Conservation (phyloP, 2,888 invertebrate genomes). For the Cheilosia soror region DNA sequence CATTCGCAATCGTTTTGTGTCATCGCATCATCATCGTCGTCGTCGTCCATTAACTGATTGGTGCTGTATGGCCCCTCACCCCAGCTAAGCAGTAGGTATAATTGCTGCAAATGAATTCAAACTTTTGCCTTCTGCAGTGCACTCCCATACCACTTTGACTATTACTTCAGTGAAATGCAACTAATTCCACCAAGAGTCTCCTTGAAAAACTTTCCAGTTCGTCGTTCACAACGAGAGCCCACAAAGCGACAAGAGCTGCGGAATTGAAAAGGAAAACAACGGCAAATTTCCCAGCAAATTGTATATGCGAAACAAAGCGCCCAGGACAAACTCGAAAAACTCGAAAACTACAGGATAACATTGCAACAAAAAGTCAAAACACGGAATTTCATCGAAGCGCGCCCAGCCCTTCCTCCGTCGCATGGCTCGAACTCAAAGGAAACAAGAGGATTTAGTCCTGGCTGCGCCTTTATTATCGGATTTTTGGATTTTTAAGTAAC, state of each 20-base stretch:
- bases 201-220: constrained; percentile 66
- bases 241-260: constrained; percentile 35
- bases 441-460: constrained; percentile 57
- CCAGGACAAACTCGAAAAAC: constrained; percentile 18
- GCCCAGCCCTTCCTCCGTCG: not conserved
- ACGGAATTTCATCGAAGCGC: constrained; percentile 11
- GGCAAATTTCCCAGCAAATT: constrained; percentile 65
- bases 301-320: constrained; percentile 60
- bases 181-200: constrained; percentile 63
- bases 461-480: constrained; percentile 56
- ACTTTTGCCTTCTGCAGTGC: constrained; percentile 37
- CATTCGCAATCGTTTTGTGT: constrained; percentile 56
- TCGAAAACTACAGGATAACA: constrained; percentile 27
- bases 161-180: constrained; percentile 70
- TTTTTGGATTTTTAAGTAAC: constrained; percentile 69
- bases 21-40: constrained; percentile 47
- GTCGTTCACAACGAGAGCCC: constrained; percentile 52
- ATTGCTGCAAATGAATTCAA: constrained; percentile 73
- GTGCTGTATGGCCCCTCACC: constrained; percentile 23
- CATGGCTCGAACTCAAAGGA: constrained; percentile 40
- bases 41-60: constrained; percentile 73
- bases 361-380: constrained; percentile 44
- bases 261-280: constrained; percentile 67
- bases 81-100: constrained; percentile 36
- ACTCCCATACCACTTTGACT: constrained; percentile 4